Percentiles rank a stretch among this genome's conserved stretches.
These are phyloP conservation scores for Arothron firmamentum DNA, from an alignment of 2,113 vertebrate genomes.

Conservation along the genomic window DNA sequence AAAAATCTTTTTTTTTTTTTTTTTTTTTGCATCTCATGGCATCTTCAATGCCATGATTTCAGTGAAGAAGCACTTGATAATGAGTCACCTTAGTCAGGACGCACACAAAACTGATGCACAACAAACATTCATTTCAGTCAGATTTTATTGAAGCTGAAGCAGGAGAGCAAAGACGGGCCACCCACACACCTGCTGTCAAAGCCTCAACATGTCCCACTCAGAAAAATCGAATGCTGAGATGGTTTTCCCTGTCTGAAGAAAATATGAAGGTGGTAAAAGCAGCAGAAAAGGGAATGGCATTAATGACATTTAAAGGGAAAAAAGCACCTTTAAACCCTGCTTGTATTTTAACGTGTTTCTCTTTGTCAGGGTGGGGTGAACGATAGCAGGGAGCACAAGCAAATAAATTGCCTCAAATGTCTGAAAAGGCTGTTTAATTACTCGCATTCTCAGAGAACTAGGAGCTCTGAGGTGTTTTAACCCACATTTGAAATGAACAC, in stretches of 20 bases:
- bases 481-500: too few species aligned
- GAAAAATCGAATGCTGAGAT: constrained; percentile 18
- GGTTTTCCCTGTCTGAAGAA: neutral
- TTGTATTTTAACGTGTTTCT: neutral
- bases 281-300: neutral
- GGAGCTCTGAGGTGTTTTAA: too few species aligned
- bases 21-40: too few species aligned
- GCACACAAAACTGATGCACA: constrained; percentile 16
- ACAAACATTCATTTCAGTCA: constrained; percentile 31
- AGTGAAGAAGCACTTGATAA: constrained; percentile 7
- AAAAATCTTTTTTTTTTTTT: too few species aligned
- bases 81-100: constrained; percentile 1
- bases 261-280: neutral
- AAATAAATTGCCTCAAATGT: too few species aligned
- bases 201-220: constrained; percentile 12
- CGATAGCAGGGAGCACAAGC: too few species aligned
- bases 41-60: too few species aligned
- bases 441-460: too few species aligned
- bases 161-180: constrained; percentile 28
- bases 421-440: neutral
- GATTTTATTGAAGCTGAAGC: constrained; percentile 43
- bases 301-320: neutral
- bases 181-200: constrained; percentile 59
- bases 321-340: neutral
- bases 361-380: too few species aligned